Base-by-base conservation (phyloP, 2,888 invertebrate species). In the Rotaria sp. region DNA sequence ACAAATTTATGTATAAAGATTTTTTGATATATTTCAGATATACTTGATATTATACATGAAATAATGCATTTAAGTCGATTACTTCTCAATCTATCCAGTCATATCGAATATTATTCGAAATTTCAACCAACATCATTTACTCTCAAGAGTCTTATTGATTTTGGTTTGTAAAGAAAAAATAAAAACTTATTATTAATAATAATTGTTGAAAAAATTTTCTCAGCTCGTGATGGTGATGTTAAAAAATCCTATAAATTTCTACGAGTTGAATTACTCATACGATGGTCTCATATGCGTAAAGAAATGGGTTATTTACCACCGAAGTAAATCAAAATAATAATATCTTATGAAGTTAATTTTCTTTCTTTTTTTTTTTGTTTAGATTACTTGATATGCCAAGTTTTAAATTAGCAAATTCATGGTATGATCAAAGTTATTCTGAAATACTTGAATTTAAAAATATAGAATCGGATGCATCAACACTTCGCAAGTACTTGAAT, bases 201-300 rank as follows among this genome's bases (percentile, higher is more conserved):
- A 30, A 30, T 35, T 67, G 35, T 55, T 52, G 1, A 18, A 50
- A 50, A 24, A 10, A 24, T 52, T 5, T 52, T 57, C 2, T 57
- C n/a, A 67, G 67, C 67, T 35, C 35, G 67, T 35, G 67, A 80
- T 45, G 80, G 45, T 45, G 80, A 80, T 45, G 45, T 80, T n/a
- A 45, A 80, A n/a, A 45, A 95, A 90, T 98, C 97, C 0, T 98
- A 94, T 90, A 93, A 96, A 88, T 99, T 99, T 91, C 93, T 99
- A 11, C 93, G 96, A 87, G 97, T 98, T 92, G 99, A 99, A 92
- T 92, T 99, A n/a, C 45, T 80, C 10, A 45, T 80, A n/a, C n/a
- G 80, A 10, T 80, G 45, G 80, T 45, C 80, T 45, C 99, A 45
- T 45, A 80, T 80, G 80, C 80, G 13, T 45, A 80, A 80, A 80